Percentiles rank a stretch among this genome's conserved stretches.
phyloP scores from a whole-genome alignment of 2,888 invertebrate genomes.

The Pheosia gnoma region DNA sequence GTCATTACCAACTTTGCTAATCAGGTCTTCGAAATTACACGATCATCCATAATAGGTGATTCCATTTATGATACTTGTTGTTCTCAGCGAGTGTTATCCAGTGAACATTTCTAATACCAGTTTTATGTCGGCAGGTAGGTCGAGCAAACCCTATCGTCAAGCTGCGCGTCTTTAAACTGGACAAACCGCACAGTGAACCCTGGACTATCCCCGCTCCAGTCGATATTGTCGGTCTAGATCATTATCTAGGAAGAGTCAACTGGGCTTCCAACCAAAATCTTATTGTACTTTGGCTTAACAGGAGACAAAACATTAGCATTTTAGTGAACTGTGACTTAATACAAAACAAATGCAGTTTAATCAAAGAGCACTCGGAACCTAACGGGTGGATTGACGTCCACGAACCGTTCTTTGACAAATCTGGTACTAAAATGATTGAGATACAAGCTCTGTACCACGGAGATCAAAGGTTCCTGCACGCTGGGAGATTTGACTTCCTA shows the following conservation, averaged over 20 bases:
- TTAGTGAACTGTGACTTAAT: constrained; percentile 83
- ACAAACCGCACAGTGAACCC: constrained; percentile 53
- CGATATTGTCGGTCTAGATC: constrained; percentile 83
- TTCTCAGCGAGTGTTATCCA: neutral
- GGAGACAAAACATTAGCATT: constrained; percentile 90
- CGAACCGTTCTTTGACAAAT: constrained; percentile 79
- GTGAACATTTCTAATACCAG: neutral
- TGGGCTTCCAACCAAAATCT: constrained; percentile 89
- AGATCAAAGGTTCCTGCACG: constrained; percentile 76
- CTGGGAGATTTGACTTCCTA: constrained; percentile 61
- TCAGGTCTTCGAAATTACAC: too few relatives aligned
- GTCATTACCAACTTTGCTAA: too few relatives aligned
- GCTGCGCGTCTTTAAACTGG: constrained; percentile 85
- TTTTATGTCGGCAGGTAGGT: constrained; percentile 83
- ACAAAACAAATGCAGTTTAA: constrained; percentile 67
- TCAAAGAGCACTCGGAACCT: constrained; percentile 77
- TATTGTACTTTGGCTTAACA: constrained; percentile 91
- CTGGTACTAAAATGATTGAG: constrained; percentile 74
- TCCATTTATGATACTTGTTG: too few relatives aligned
- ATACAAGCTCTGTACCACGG: constrained; percentile 62
- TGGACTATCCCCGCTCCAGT: constrained; percentile 80
- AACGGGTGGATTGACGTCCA: constrained; percentile 89
- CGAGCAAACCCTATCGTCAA: constrained; percentile 89
- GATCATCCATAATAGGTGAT: too few relatives aligned
- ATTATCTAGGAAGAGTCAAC: constrained; percentile 87